Conservation (phyloP, 2,797 vertebrate species). For the Austrolebias charrua region DNA sequence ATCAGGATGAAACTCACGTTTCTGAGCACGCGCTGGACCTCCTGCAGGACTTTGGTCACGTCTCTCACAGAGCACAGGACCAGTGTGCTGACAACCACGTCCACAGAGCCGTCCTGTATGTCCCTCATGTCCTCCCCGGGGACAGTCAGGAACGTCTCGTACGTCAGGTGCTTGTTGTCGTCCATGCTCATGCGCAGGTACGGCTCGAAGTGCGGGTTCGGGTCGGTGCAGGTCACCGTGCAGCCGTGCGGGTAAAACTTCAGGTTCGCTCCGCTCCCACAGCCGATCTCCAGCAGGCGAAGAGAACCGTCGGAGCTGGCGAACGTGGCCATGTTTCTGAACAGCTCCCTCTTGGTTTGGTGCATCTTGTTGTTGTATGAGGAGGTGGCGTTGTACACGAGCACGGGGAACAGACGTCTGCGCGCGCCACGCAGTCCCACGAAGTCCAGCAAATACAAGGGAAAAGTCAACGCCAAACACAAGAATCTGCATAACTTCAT, state of each 20-base stretch:
- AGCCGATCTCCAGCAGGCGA: slow-evolving; percentile 76
- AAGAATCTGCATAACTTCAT: slow-evolving; percentile 46
- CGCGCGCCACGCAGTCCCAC: slow-evolving; percentile 61
- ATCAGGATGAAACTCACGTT: slow-evolving; percentile 72
- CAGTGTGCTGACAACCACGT: slow-evolving; percentile 84
- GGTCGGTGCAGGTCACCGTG: slow-evolving; percentile 75
- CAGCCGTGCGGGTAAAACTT: slow-evolving; percentile 73
- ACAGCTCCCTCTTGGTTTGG: slow-evolving; percentile 70
- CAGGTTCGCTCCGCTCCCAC: slow-evolving; percentile 77
- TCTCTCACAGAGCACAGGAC: slow-evolving; percentile 84
- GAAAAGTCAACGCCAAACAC: slow-evolving; percentile 31
- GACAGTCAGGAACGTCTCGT: slow-evolving; percentile 69
- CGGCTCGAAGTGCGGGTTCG: slow-evolving; percentile 73
- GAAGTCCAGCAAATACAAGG: slow-evolving; percentile 38
- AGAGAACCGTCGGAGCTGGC: slow-evolving; percentile 49
- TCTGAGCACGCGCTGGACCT: slow-evolving; percentile 79
- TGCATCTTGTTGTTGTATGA: slow-evolving; percentile 75
- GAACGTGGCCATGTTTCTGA: slow-evolving; percentile 64
- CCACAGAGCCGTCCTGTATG: slow-evolving; percentile 77
- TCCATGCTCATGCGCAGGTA: slow-evolving; percentile 77
- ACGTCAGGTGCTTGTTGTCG: slow-evolving; percentile 78
- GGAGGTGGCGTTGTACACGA: slow-evolving; percentile 64
- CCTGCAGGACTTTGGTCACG: slow-evolving; percentile 71
- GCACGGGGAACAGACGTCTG: slow-evolving; percentile 75
- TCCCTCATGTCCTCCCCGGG: slow-evolving; percentile 78